Conservation (phyloP, 2,888 invertebrate species). For the Lasius fuliginosus region DNA sequence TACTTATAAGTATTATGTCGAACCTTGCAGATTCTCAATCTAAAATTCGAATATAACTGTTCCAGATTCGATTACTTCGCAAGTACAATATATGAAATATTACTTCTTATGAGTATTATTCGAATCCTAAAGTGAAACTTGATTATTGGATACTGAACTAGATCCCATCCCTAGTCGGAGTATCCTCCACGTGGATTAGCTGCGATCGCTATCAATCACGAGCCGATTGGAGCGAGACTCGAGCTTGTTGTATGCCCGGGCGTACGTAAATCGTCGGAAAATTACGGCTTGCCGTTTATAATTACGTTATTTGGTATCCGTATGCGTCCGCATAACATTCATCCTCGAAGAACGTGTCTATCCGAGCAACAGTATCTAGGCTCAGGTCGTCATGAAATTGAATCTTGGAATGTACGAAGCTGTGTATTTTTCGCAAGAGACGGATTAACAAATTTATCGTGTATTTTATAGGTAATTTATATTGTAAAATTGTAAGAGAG, state of each 20-base stretch:
- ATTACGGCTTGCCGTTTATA: constrained; percentile 6
- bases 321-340: not conserved
- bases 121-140: no score
- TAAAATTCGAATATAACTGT: no score
- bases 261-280: constrained; percentile 11
- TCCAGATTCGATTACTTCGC: no score
- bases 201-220: constrained; percentile 30
- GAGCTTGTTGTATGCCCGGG: not conserved
- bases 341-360: not conserved
- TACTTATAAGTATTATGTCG: no score
- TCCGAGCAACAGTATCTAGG: not conserved
- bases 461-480: constrained; percentile 39
- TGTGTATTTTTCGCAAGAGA: constrained; percentile 39
- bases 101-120: no score
- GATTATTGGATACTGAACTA: no score
- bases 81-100: no score
- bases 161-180: no score
- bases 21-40: no score
- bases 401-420: constrained; percentile 59
- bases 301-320: constrained; percentile 16
- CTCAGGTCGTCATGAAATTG: constrained; percentile 16
- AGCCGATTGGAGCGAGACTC: constrained; percentile 14
- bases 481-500: constrained; percentile 22
- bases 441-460: constrained; percentile 64
- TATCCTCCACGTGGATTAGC: not conserved